Conservation (phyloP, 2,888 invertebrate species). For the Trissolcus brochymenae region DNA sequence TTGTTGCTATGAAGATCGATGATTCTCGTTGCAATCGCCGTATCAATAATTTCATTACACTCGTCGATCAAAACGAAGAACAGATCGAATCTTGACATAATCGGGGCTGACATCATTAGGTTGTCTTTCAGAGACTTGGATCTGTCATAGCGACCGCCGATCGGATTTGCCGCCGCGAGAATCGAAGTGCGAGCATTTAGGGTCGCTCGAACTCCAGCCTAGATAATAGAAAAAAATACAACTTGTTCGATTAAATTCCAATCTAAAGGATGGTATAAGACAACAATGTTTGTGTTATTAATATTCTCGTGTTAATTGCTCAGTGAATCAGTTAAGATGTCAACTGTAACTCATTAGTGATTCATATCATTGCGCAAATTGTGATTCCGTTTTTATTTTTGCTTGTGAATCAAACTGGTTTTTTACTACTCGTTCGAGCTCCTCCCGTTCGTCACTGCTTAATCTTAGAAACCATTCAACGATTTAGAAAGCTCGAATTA, state of each 20-base stretch:
- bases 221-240: slow-evolving; percentile 59
- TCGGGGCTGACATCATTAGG: slow-evolving; percentile 93
- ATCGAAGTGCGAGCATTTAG: slow-evolving; percentile 98
- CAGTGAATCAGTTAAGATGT: neutral
- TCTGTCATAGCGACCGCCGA: slow-evolving; percentile 97
- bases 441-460: too few relatives aligned
- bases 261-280: neutral
- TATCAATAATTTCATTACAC: slow-evolving; percentile 95
- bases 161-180: slow-evolving; percentile 98
- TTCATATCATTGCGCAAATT: too few relatives aligned
- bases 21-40: slow-evolving; percentile 97
- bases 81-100: slow-evolving; percentile 99
- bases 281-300: neutral
- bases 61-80: slow-evolving; percentile 99
- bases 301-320: neutral
- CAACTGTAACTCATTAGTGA: too few relatives aligned
- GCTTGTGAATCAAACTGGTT: too few relatives aligned
- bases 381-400: too few relatives aligned
- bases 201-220: slow-evolving; percentile 97
- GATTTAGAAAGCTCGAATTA: too few relatives aligned
- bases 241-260: neutral
- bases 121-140: slow-evolving; percentile 96
- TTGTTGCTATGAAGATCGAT: slow-evolving; percentile 94
- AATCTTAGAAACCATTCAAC: too few relatives aligned
- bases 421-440: too few relatives aligned